phyloP scores from a whole-genome alignment of 2,888 invertebrate species.

The Dryobotodes eremita region DNA sequence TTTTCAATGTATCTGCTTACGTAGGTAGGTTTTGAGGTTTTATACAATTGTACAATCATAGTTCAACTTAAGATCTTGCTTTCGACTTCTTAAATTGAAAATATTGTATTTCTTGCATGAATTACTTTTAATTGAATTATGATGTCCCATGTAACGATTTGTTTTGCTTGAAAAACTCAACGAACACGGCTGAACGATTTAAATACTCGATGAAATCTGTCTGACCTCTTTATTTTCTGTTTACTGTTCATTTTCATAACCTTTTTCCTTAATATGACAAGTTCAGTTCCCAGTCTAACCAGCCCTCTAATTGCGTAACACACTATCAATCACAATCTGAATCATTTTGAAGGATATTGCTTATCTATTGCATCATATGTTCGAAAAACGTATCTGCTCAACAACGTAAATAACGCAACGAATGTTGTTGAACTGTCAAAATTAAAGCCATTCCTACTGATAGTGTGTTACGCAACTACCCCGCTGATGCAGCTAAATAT shows the following conservation, averaged over 20 bases:
- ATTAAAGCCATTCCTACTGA: too few relatives aligned
- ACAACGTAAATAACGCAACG: too few relatives aligned
- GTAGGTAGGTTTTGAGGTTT: not conserved
- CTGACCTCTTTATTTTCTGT: not conserved
- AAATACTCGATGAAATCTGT: not conserved
- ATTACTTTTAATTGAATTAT: not conserved
- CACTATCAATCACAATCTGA: too few relatives aligned
- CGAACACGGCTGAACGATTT: not conserved
- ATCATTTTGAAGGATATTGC: too few relatives aligned
- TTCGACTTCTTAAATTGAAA: not conserved
- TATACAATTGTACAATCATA: not conserved
- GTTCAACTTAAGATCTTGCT: not conserved
- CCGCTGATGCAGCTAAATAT: slow-evolving; percentile 13
- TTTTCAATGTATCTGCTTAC: slow-evolving; percentile 27
- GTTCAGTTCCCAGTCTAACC: slow-evolving; percentile 1
- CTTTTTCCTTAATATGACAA: slow-evolving; percentile 8
- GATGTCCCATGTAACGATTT: not conserved
- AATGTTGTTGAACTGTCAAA: too few relatives aligned
- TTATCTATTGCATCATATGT: too few relatives aligned
- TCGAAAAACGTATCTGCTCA: too few relatives aligned
- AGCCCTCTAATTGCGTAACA: not conserved
- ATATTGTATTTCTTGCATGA: not conserved
- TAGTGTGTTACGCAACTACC: too few relatives aligned
- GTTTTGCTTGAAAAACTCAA: not conserved
- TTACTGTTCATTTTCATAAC: not conserved